A percentile compares a stretch with the other conserved stretches of the same genome.
phyloP scores from a whole-genome alignment of 2,888 invertebrate genomes.

The Anagyrus pseudococci region DNA sequence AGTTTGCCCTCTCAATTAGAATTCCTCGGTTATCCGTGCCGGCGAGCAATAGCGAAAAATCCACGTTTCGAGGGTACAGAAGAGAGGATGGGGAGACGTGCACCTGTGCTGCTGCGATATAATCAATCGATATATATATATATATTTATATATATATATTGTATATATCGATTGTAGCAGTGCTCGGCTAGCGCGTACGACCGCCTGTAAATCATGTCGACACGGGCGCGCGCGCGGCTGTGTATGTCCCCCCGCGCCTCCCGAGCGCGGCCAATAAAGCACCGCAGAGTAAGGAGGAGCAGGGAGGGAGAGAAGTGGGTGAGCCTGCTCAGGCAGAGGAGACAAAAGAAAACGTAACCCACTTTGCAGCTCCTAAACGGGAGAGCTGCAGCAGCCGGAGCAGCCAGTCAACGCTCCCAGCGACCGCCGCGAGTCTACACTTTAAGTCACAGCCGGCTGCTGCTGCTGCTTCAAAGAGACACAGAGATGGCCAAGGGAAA shows the following conservation, averaged over 20 bases:
- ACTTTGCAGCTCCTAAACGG: slow-evolving; percentile 39
- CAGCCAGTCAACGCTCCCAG: no score
- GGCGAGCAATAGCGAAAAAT: no score
- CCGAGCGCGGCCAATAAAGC: not conserved
- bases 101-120: slow-evolving; percentile 29
- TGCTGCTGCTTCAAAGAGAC: no score
- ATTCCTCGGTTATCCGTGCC: no score
- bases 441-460: no score
- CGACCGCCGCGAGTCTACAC: no score
- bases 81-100: no score
- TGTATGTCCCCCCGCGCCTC: slow-evolving; percentile 2
- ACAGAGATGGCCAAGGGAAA: no score
- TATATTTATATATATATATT: no score
- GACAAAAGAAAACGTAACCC: slow-evolving; percentile 48
- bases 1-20: no score
- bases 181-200: not conserved
- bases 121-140: slow-evolving; percentile 25
- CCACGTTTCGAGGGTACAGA: no score
- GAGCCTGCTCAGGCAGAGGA: slow-evolving; percentile 34
- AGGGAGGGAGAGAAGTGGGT: slow-evolving; percentile 31
- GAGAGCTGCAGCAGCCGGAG: slow-evolving; percentile 5
- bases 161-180: no score
- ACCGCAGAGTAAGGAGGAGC: slow-evolving; percentile 3
- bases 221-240: not conserved
- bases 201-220: slow-evolving; percentile 30